These are phyloP conservation scores for Callosobruchus maculatus DNA, from an alignment of 2,888 invertebrate genomes.

Conservation along the genomic window DNA sequence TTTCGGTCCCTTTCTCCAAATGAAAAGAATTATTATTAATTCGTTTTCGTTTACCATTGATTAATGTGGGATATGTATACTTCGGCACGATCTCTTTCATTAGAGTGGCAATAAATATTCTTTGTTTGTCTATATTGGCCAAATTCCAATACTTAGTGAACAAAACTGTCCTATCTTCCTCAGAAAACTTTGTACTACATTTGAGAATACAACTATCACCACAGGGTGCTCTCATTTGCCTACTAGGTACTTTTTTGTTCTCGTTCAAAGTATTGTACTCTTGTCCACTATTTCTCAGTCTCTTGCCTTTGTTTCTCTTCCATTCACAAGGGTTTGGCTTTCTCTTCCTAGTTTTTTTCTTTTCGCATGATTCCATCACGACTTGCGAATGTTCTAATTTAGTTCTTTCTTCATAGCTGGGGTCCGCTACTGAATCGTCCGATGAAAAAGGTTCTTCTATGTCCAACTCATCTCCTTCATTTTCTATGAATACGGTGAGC, in stretches of 20 bases:
- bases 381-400: too few relatives aligned
- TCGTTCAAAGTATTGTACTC: not conserved
- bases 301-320: not conserved
- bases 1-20: not conserved
- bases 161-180: slow-evolving; percentile 1
- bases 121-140: slow-evolving; percentile 4
- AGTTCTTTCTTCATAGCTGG: too few relatives aligned
- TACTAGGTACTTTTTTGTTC: not conserved
- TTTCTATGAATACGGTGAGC: too few relatives aligned
- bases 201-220: not conserved
- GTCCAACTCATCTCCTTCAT: too few relatives aligned
- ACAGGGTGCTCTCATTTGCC: not conserved
- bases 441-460: too few relatives aligned
- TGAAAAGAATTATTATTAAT: slow-evolving; percentile 4
- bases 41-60: not conserved
- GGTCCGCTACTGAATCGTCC: too few relatives aligned
- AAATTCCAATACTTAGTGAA: slow-evolving; percentile 1
- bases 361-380: too few relatives aligned
- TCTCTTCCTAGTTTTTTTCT: too few relatives aligned
- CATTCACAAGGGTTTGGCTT: too few relatives aligned
- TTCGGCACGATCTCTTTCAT: not conserved
- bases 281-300: slow-evolving; percentile 5
- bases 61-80: not conserved
- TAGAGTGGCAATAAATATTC: slow-evolving; percentile 1
- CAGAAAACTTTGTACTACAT: slow-evolving; percentile 1